phyloP scores from a whole-genome alignment of 2,797 vertebrate genomes.

The Linurgus olivaceus region DNA sequence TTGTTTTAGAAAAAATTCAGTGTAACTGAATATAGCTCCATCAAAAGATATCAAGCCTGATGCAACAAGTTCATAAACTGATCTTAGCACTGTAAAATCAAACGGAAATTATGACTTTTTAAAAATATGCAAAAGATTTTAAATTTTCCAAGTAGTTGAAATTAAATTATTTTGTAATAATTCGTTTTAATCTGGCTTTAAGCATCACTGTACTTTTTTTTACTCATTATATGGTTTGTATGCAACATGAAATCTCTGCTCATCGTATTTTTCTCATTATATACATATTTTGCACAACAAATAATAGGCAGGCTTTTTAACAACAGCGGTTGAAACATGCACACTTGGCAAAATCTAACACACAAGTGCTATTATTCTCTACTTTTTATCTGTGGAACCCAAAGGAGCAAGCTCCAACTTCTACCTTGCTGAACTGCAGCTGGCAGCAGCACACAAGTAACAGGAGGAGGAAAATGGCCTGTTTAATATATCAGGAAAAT shows the following conservation, averaged over 20 bases:
- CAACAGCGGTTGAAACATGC: neutral
- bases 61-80: slow-evolving; percentile 15
- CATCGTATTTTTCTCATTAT: slow-evolving; percentile 8
- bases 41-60: neutral
- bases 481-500: slow-evolving; percentile 38
- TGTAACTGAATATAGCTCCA: neutral
- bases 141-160: neutral
- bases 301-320: neutral
- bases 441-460: slow-evolving; percentile 42
- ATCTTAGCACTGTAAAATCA: neutral
- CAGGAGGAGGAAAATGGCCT: neutral
- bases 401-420: slow-evolving; percentile 39
- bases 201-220: neutral
- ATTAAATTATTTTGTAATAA: neutral
- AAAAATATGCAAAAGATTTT: neutral
- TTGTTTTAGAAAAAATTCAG: neutral
- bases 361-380: neutral
- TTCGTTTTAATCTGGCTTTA: neutral
- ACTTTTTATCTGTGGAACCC: neutral
- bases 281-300: neutral
- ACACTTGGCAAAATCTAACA: neutral
- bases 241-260: neutral
- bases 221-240: neutral
- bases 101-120: neutral
- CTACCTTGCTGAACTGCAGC: slow-evolving; percentile 30